Percentiles rank a stretch among this genome's conserved stretches.
Evolutionary conservation across 2,113 vertebrate species (phyloP).

Genomic region (Prietella phreatophila): DNA sequence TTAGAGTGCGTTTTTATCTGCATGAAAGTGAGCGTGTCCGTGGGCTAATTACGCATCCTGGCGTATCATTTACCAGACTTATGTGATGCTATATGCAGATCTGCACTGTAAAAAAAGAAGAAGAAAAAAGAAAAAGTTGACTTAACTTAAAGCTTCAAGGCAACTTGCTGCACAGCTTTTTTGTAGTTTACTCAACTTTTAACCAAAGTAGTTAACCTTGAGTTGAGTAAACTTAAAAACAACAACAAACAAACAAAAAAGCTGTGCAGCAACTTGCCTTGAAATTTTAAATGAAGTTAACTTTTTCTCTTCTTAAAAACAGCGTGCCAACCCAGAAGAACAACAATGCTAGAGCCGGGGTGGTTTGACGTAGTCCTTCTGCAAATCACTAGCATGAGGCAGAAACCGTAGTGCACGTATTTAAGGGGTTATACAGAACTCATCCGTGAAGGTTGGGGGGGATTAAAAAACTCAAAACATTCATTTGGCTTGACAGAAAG

Average conservation of each 20-base stretch:
- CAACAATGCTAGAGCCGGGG: too few relatives aligned
- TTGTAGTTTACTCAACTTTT: too few relatives aligned
- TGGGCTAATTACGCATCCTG: background rate
- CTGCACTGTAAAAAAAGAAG: background rate
- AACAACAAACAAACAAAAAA: too few relatives aligned
- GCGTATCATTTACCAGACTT: background rate
- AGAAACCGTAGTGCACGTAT: background rate
- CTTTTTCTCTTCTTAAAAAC: too few relatives aligned
- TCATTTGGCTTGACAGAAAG: background rate
- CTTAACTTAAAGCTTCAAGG: too few relatives aligned
- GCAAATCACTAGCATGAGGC: background rate
- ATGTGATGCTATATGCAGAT: background rate
- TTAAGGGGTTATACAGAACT: background rate
- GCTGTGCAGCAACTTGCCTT: too few relatives aligned
- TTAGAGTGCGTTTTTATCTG: background rate
- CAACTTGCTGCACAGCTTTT: too few relatives aligned
- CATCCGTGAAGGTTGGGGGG: background rate
- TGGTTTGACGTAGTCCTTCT: background rate
- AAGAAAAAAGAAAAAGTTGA: too few relatives aligned
- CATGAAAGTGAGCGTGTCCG: background rate
- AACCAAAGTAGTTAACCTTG: too few relatives aligned
- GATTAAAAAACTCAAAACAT: background rate
- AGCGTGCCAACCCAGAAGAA: background rate
- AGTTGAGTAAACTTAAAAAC: too few relatives aligned
- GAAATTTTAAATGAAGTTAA: too few relatives aligned